Evolutionary conservation across 2,888 invertebrate species (phyloP), one percentile per base, ranked within the genome.

Genomic region (Campopleginae sp.): DNA sequence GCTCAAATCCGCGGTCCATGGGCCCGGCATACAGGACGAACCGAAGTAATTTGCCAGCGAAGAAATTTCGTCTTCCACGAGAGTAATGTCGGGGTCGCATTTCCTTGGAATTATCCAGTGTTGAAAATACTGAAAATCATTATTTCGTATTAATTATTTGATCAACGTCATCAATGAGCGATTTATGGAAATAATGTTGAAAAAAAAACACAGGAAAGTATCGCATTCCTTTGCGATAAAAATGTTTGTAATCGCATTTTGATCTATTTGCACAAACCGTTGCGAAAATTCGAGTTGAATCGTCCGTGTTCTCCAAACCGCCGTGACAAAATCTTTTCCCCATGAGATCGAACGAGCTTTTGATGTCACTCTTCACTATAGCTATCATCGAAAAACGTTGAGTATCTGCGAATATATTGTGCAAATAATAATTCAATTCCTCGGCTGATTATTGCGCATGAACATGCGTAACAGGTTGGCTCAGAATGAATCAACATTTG

Each of bases 11-110:
- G 96, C 95, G 0, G 97, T 96, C 98, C 98, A 98, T 0, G 96
- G 95, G 0, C 98, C 98, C 0, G 98, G 97, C 87, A 97, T 97
- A 92, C 98, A 99, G 38, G 98, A 97, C 23, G 95, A 94, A 4
- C 95, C 95, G 93, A 98, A 98, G 94, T 96, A 98, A 68, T 95
- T 94, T 0, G 97, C 95, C 0, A 97, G 95, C 0, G 97, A 95
- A 82, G 96, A 96, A 23, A 98, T 95, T 51, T 96, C 95, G 91
- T 98, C 97, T 93, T 97, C 97, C 0, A 96, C 95, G n/a, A 97
- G 92, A 0, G 97, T 96, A 54, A 96, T 92, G 0, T 94, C 95
- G 0, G 96, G 95, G 89, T 97, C 96, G 90, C 98, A 98, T 0
- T 95, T 95, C 81, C 95, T 95, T 3, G 95, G 94, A n/a, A 98